These are phyloP conservation scores for Edolisoma coerulescens DNA, from an alignment of 2,113 vertebrate genomes.

Conservation along the genomic window DNA sequence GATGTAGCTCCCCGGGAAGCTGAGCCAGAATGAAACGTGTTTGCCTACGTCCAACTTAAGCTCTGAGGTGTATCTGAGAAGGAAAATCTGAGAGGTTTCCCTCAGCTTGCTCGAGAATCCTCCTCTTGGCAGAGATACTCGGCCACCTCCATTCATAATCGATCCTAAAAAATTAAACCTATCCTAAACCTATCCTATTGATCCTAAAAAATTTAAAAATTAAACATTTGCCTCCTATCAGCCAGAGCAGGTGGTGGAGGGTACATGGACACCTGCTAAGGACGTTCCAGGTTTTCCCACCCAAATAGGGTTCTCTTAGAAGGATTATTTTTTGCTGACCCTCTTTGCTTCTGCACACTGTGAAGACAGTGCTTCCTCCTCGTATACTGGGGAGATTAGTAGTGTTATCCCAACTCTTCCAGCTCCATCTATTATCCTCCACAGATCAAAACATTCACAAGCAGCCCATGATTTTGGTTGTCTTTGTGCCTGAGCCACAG, in stretches of 20 bases:
- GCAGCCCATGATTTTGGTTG: neutral
- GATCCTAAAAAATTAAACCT: neutral
- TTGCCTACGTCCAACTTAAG: neutral
- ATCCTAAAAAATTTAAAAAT: neutral
- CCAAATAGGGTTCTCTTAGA: fast-evolving
- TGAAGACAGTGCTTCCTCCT: neutral
- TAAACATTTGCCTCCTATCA: neutral
- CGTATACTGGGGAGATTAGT: neutral
- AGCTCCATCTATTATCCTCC: neutral
- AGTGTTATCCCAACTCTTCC: neutral
- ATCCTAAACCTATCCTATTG: neutral
- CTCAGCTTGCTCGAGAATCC: neutral
- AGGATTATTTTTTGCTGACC: neutral
- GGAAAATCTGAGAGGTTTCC: neutral
- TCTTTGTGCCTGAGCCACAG: neutral
- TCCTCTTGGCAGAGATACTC: neutral
- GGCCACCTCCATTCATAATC: neutral
- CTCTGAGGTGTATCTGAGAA: neutral
- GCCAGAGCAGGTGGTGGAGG: neutral
- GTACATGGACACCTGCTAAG: neutral
- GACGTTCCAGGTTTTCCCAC: neutral
- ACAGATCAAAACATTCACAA: neutral
- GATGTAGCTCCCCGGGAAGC: fast-evolving
- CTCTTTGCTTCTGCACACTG: neutral
- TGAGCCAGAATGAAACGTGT: neutral